These are phyloP conservation scores for Rhagoletis pomonella DNA, from an alignment of 1,140 invertebrate species.

Conservation along the genomic window DNA sequence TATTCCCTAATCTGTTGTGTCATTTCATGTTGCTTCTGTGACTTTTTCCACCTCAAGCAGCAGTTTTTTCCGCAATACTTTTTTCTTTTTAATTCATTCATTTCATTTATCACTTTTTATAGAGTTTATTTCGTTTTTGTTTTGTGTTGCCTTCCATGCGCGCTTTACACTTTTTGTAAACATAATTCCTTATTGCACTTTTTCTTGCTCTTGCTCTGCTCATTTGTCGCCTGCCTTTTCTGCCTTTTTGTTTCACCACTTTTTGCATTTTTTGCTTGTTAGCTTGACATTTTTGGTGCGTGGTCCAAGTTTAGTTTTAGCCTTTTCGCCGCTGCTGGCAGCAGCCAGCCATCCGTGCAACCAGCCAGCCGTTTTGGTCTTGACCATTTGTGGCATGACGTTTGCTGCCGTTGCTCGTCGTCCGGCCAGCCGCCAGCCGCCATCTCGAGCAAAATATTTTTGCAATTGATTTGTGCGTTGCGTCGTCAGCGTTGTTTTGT, in stretches of 20 bases:
- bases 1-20: slow-evolving; percentile 73
- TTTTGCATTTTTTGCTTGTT: slow-evolving; percentile 21
- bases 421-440: not conserved
- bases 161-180: slow-evolving; percentile 30
- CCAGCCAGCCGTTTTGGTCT: slow-evolving; percentile 31
- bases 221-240: not conserved
- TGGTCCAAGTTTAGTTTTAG: slow-evolving; percentile 31
- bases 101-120: not conserved
- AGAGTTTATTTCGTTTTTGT: not conserved
- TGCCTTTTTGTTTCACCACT: not conserved
- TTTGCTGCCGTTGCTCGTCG: not conserved
- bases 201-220: not conserved
- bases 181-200: not conserved
- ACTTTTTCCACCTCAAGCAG: slow-evolving; percentile 52
- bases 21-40: slow-evolving; percentile 69
- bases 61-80: slow-evolving; percentile 26
- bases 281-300: slow-evolving; percentile 45
- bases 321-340: not conserved
- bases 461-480: slow-evolving; percentile 43
- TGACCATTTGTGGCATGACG: slow-evolving; percentile 42
- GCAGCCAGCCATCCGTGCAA: too few relatives aligned
- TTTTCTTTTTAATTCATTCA: not conserved
- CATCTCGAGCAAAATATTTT: slow-evolving; percentile 36
- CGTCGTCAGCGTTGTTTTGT: not conserved
- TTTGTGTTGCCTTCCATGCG: not conserved